Percentiles rank a stretch among this genome's conserved stretches.
These are phyloP conservation scores for Sorex fumeus DNA, from an alignment of 2,113 vertebrate species.

Conservation along the genomic window DNA sequence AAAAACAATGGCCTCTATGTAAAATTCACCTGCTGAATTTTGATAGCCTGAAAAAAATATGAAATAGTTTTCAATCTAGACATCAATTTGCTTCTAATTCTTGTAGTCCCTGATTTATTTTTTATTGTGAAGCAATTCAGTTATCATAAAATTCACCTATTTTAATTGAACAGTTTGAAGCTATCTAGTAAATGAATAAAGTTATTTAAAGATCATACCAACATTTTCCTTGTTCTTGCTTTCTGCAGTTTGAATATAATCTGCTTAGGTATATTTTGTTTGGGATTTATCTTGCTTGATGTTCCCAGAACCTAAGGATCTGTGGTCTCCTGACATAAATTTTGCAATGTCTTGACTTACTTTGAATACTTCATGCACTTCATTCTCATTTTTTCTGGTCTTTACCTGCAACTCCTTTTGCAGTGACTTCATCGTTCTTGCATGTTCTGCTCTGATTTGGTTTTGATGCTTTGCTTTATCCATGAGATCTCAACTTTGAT, in stretches of 20 bases:
- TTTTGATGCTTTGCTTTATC: not conserved
- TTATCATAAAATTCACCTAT: constrained; percentile 27
- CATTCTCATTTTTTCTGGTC: not conserved
- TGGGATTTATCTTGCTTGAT: constrained; percentile 10
- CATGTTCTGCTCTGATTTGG: not conserved
- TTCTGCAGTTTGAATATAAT: not conserved
- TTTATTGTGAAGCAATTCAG: constrained; percentile 44
- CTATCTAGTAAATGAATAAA: not conserved
- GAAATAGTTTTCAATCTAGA: not conserved
- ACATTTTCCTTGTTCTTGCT: constrained; percentile 24
- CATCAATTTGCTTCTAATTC: too few species aligned
- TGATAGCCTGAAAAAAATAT: not conserved
- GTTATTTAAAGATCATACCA: not conserved
- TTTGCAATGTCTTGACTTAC: not conserved
- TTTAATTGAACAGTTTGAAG: constrained; percentile 14
- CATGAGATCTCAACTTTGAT: too few species aligned
- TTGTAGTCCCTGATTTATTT: not conserved
- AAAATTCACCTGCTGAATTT: not conserved
- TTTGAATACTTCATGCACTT: not conserved
- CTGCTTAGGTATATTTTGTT: not conserved
- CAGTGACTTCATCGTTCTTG: not conserved
- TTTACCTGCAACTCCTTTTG: not conserved
- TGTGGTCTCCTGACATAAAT: not conserved
- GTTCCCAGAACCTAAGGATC: not conserved
- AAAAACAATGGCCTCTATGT: too few species aligned